These are phyloP conservation scores for Palloptera scutellata DNA, from an alignment of 2,888 invertebrate genomes.

Conservation along the genomic window DNA sequence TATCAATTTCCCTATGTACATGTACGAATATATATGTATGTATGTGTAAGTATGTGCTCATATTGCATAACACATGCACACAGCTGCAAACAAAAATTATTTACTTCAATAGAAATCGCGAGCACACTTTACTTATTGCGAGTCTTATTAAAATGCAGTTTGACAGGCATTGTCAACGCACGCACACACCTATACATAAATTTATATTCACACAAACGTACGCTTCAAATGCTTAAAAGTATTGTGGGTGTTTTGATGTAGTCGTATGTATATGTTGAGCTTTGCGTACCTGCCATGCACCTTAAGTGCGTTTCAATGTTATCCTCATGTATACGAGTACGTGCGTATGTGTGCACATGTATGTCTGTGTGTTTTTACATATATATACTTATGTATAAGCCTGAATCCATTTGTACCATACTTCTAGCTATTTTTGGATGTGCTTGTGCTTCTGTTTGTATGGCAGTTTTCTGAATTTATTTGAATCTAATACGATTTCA, in stretches of 20 bases:
- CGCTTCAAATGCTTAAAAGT: not conserved
- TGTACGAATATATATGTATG: no score
- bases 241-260: not conserved
- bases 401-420: no score
- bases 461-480: not conserved
- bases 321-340: not conserved
- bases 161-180: no score
- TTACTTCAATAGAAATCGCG: no score
- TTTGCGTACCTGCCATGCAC: not conserved
- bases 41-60: no score
- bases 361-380: not conserved
- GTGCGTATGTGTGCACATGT: not conserved
- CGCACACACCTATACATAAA: not conserved
- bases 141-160: no score
- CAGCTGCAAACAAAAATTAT: no score
- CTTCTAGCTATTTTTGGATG: no score
- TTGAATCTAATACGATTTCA: not conserved
- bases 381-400: not conserved
- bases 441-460: not conserved
- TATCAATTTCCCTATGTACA: no score
- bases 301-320: not conserved
- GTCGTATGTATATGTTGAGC: not conserved
- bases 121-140: no score
- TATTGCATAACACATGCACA: no score
- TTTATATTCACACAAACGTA: not conserved